Percentiles rank a stretch among this genome's conserved stretches.
Evolutionary conservation across 2,797 vertebrate genomes (phyloP).

Genomic region (Ptychobarbus kaznakovi): DNA sequence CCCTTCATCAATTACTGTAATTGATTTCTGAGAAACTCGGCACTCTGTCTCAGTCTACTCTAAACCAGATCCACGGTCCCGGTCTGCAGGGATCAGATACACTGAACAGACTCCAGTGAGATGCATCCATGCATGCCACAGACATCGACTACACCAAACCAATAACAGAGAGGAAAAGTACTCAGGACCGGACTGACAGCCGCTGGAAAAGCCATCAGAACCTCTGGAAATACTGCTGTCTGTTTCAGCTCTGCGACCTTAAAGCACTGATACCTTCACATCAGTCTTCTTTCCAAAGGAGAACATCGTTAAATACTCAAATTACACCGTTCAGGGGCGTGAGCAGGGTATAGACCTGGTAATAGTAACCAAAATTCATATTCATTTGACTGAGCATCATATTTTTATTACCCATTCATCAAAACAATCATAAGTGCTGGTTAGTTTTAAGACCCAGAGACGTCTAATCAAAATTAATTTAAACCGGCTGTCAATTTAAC

Average conservation of each 20-base stretch:
- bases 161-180: conserved; percentile 52
- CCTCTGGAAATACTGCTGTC: conserved; percentile 4
- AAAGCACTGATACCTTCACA: not conserved
- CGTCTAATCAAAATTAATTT: too few species aligned
- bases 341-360: not conserved
- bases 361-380: not conserved
- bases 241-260: not conserved
- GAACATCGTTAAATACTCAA: not conserved
- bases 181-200: conserved; percentile 59
- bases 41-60: conserved; percentile 58
- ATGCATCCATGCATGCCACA: conserved; percentile 72
- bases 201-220: conserved; percentile 37
- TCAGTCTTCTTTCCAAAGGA: not conserved
- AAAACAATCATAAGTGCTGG: too few species aligned
- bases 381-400: not conserved
- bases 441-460: too few species aligned
- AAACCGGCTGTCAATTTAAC: too few species aligned
- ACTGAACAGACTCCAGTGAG: conserved; percentile 72
- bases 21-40: conserved; percentile 66
- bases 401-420: not conserved
- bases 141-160: conserved; percentile 42
- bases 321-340: not conserved
- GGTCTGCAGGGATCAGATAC: conserved; percentile 52
- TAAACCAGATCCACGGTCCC: conserved; percentile 43
- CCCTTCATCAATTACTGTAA: conserved; percentile 74